Evolutionary conservation across 2,888 invertebrate species (phyloP).

Genomic region (Agrotis puta): DNA sequence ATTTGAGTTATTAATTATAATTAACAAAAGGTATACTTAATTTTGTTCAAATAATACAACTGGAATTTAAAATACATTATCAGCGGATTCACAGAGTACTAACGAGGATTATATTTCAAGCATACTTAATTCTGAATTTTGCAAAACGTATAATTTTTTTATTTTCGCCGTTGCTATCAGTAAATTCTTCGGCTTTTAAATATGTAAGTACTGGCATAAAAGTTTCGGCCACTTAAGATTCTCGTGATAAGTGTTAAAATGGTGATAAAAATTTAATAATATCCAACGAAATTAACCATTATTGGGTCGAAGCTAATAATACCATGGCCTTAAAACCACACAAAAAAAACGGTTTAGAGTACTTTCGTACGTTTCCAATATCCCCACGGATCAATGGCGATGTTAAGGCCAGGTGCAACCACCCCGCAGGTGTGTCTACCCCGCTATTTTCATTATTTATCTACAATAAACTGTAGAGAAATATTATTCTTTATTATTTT

Average conservation of each 20-base stretch:
- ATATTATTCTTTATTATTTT: conserved; percentile 51
- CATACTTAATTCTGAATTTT: conserved; percentile 7
- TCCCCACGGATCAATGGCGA: conserved; percentile 42
- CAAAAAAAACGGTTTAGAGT: conserved; percentile 28
- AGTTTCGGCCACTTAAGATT: conserved; percentile 33
- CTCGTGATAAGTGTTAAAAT: conserved; percentile 35
- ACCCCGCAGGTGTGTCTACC: conserved; percentile 61
- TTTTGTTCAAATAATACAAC: conserved; percentile 7
- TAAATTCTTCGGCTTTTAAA: conserved; percentile 17
- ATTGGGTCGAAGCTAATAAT: neutral
- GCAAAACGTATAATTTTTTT: neutral
- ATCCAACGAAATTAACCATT: neutral
- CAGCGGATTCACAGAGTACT: conserved; percentile 3
- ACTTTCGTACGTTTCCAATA: conserved; percentile 26
- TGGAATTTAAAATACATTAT: conserved; percentile 13
- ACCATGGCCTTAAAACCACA: neutral
- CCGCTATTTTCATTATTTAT: conserved; percentile 39
- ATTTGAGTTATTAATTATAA: conserved; percentile 3
- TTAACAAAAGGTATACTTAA: conserved; percentile 21
- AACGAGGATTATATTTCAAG: conserved; percentile 24
- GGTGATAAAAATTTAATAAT: conserved; percentile 17
- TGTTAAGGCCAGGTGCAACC: conserved; percentile 63
- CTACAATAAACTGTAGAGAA: conserved; percentile 21
- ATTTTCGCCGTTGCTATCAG: neutral
- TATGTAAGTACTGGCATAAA: conserved; percentile 8